These are phyloP conservation scores for Andrena trimmerana DNA, from an alignment of 2,888 invertebrate genomes.

Conservation along the genomic window DNA sequence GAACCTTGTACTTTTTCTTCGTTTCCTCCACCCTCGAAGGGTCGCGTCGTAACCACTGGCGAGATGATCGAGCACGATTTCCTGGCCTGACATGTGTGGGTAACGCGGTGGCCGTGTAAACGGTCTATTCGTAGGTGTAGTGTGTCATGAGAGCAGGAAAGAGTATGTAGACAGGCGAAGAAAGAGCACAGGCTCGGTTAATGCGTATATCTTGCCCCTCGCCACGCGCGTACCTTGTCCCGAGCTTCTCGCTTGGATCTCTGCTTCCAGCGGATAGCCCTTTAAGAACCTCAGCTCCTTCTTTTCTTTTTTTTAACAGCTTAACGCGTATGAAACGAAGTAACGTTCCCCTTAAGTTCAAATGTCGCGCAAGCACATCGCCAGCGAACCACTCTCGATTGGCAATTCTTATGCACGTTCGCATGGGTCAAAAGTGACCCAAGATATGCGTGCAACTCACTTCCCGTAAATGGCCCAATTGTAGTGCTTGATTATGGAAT, in stretches of 20 bases:
- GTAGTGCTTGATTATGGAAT: too few relatives aligned
- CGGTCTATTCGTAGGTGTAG: conserved; percentile 46
- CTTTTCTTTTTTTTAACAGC: neutral
- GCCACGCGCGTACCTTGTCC: conserved; percentile 30
- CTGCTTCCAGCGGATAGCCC: neutral
- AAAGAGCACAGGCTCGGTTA: conserved; percentile 31
- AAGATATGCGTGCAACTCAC: neutral
- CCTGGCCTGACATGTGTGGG: conserved; percentile 48
- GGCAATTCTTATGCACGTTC: neutral
- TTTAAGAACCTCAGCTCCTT: conserved; percentile 10
- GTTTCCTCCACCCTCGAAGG: conserved; percentile 29
- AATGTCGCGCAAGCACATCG: neutral
- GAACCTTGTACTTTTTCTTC: conserved; percentile 45
- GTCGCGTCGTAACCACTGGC: conserved; percentile 21
- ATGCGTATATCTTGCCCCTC: conserved; percentile 52
- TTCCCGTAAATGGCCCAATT: too few relatives aligned
- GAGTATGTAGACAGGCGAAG: neutral
- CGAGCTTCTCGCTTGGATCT: neutral
- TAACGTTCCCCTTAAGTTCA: neutral
- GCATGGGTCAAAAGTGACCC: neutral
- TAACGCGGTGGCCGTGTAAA: conserved; percentile 41
- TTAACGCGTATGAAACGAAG: neutral
- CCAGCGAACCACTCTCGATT: neutral
- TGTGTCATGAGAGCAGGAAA: conserved; percentile 26
- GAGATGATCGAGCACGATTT: conserved; percentile 58